Evolutionary conservation across 2,797 vertebrate genomes (phyloP), one percentile per base, ranked within the genome.

Genomic region (Poecilia gillii): DNA sequence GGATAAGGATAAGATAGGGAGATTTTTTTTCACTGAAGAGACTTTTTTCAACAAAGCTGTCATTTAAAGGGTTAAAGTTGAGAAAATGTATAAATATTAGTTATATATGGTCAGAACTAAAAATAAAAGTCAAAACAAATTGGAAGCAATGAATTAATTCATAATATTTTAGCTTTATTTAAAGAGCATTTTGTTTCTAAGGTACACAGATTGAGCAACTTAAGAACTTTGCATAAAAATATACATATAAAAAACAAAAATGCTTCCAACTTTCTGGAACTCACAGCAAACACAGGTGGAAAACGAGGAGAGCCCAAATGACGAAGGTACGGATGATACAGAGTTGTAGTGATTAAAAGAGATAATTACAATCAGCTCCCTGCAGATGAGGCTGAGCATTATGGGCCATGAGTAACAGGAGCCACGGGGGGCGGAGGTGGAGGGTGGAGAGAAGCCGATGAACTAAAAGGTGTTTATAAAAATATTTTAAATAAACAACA

Each of bases 291-390:
- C n/a, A 13, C 57, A 16, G 59, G 6, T 8, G 28, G 31, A 36
- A 36, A 7, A 20, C 16, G 6, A 64, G 2, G 31, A 16, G 14
- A 18, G 13, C 14, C 31, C 14, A 64, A 64, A 14, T 6, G n/a
- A 13, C 2, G 25, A 62, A 6, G 28, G 6, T 8, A 33, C 6
- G 33, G 31, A 18, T 7, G 57, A 59, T 25, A 25, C 23, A 11
- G 9, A 4, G 31, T 7, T 64, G 1, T 8, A 39, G 3, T 11
- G 33, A 66, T 23, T 25, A 25, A 7, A 20, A 28, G 28, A 62
- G 16, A 79, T 89, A 80, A 90, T 91, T 77, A 72, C 14, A 76
- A 77, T 84, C 70, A 79, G 68, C 75, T 53, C 71, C 16, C 66
- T 74, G 82, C 46, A 79, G 77, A 86, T 73, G 76, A 84, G 71